These are phyloP conservation scores for Phenganax stokvisi DNA, from an alignment of 92 coral and sea anemone species.

Conservation along the genomic window DNA sequence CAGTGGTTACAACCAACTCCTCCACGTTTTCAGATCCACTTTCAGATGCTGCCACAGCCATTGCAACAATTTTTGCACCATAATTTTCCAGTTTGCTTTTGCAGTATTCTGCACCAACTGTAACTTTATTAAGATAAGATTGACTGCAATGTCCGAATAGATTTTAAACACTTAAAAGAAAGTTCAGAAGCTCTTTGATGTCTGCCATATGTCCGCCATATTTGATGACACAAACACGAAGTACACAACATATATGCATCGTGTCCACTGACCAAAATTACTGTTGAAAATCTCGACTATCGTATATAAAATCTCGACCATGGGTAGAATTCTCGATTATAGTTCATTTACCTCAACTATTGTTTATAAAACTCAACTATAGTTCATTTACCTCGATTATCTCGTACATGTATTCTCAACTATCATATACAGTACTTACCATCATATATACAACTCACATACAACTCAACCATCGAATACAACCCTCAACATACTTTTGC, in stretches of 20 bases:
- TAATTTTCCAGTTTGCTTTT: conserved; percentile 19
- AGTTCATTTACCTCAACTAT: not conserved
- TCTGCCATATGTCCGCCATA: conserved; percentile 26
- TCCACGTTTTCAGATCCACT: not conserved
- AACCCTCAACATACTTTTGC: not conserved
- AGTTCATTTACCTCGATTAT: not conserved
- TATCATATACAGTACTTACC: not conserved
- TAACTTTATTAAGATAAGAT: not conserved
- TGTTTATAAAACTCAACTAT: not conserved
- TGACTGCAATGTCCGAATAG: not conserved
- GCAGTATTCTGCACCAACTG: conserved; percentile 24
- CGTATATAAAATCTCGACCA: too few relatives aligned
- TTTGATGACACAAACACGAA: too few relatives aligned
- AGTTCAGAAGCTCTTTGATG: conserved; percentile 12
- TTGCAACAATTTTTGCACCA: conserved; percentile 5
- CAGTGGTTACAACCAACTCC: not conserved
- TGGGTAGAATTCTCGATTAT: not conserved
- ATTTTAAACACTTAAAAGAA: conserved; percentile 8
- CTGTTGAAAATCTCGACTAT: too few relatives aligned
- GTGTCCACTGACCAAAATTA: too few relatives aligned
- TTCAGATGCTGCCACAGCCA: conserved; percentile 19
- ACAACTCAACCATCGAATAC: not conserved
- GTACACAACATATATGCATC: too few relatives aligned
- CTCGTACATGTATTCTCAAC: conserved; percentile 3
- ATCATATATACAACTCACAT: not conserved